Evolutionary conservation across 2,797 vertebrate species (phyloP).

Genomic region (Mus caroli): DNA sequence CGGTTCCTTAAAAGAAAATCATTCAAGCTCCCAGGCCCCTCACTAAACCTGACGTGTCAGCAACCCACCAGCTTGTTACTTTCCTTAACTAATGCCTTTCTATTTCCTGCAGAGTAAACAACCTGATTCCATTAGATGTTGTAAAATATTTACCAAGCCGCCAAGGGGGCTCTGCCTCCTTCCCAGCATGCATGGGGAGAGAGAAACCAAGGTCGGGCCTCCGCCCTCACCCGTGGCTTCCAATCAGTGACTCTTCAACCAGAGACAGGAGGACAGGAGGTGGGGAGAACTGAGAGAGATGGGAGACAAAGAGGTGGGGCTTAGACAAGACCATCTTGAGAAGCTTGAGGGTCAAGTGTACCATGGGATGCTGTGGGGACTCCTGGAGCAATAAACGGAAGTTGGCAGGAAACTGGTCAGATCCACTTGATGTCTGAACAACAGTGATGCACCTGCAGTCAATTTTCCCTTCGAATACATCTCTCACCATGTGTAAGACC

Average conservation of each 20-base stretch:
- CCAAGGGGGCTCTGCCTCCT: constrained; percentile 46
- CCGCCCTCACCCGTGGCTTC: not conserved
- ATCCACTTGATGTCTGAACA: not conserved
- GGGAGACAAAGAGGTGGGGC: rapidly evolving
- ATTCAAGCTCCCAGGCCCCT: constrained; percentile 62
- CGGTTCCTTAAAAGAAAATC: constrained; percentile 59
- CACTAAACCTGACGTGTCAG: constrained; percentile 73
- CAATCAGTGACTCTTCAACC: not conserved
- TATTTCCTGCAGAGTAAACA: constrained; percentile 83
- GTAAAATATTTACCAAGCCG: constrained; percentile 83
- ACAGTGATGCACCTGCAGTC: rapidly evolving
- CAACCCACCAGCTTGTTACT: constrained; percentile 76
- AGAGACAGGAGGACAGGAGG: rapidly evolving
- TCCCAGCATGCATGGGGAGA: not conserved
- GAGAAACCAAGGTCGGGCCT: not conserved
- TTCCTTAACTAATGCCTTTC: constrained; percentile 80
- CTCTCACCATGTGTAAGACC: rapidly evolving
- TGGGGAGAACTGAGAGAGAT: rapidly evolving
- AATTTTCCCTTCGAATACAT: not conserved
- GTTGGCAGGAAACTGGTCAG: not conserved
- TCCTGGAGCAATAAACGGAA: not conserved
- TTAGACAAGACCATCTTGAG: not conserved
- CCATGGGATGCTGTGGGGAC: rapidly evolving
- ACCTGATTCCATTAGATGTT: constrained; percentile 82
- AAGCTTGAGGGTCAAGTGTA: not conserved